These are phyloP conservation scores for Clunio marinus DNA, from an alignment of 2,888 invertebrate species.

Conservation along the genomic window DNA sequence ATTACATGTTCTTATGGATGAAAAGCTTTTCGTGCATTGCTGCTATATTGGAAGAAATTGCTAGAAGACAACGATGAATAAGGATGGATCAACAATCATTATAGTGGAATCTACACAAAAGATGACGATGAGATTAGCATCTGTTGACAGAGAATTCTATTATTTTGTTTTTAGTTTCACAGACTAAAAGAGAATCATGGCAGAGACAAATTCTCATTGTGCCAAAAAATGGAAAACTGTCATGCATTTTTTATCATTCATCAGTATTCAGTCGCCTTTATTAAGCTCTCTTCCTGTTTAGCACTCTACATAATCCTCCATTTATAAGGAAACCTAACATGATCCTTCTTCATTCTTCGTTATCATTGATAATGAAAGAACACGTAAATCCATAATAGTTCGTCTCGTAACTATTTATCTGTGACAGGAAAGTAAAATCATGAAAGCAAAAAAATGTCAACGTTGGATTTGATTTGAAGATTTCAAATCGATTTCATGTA, in stretches of 20 bases:
- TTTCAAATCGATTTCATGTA: no score
- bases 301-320: not conserved
- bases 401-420: no score
- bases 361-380: not conserved
- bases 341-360: no score
- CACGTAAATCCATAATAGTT: no score
- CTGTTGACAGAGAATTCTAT: slow-evolving; percentile 7
- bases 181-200: not conserved
- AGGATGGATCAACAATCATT: slow-evolving; percentile 10
- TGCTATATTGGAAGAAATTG: no score
- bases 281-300: slow-evolving; percentile 10
- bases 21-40: not conserved
- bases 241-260: slow-evolving; percentile 7
- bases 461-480: no score
- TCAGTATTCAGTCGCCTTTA: slow-evolving; percentile 5
- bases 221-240: no score
- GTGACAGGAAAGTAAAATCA: no score
- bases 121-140: slow-evolving; percentile 3
- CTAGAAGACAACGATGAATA: no score
- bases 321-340: no score
- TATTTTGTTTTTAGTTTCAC: not conserved
- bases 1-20: not conserved
- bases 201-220: slow-evolving; percentile 10
- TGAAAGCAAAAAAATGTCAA: no score
- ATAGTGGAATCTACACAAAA: not conserved